Conservation (phyloP, 2,113 vertebrate genomes). For the Crotalus viridis region DNA sequence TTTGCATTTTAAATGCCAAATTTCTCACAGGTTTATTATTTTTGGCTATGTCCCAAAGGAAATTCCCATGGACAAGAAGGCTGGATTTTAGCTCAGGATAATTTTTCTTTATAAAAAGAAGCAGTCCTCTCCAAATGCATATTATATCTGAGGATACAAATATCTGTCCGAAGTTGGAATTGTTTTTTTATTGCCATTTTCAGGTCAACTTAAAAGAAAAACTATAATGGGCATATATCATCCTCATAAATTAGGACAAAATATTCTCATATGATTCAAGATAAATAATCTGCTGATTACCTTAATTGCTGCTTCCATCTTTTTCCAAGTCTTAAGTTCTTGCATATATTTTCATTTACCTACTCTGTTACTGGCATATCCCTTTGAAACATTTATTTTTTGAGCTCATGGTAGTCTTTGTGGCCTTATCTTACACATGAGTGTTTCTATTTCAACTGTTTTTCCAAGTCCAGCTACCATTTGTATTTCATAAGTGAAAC, state of each 20-base stretch:
- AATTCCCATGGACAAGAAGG: background rate
- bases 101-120: background rate
- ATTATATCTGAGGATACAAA: background rate
- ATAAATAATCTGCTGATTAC: background rate
- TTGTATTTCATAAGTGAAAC: background rate
- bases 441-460: background rate
- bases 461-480: background rate
- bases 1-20: slow-evolving; percentile 24
- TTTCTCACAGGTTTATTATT: background rate
- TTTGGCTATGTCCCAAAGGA: background rate
- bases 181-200: background rate
- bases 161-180: too few relatives aligned
- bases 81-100: background rate
- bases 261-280: background rate
- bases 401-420: background rate
- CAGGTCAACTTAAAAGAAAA: background rate
- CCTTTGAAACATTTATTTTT: background rate
- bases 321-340: background rate
- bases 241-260: background rate
- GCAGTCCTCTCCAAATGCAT: background rate
- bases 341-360: background rate
- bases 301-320: background rate
- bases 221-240: background rate
- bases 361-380: too few relatives aligned
- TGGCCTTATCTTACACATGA: background rate